Evolutionary conservation across 2,888 invertebrate species (phyloP).

Genomic region (Lepidochrysops patricia): DNA sequence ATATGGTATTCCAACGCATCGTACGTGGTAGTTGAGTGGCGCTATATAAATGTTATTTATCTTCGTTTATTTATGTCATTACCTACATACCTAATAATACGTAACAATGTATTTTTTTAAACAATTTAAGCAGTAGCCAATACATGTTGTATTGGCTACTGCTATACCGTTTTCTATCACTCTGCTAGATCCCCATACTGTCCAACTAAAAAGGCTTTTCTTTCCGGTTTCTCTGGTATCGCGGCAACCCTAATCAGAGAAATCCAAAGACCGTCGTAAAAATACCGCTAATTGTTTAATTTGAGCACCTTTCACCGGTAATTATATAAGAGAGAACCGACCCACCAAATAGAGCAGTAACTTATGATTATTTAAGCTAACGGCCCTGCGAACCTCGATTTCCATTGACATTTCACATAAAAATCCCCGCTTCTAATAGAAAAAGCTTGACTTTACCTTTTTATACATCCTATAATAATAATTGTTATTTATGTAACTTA

Average conservation of each 20-base stretch:
- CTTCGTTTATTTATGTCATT: too few relatives aligned
- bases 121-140: too few relatives aligned
- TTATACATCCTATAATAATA: not conserved
- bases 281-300: constrained; percentile 16
- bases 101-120: too few relatives aligned
- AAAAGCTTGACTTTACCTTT: not conserved
- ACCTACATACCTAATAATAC: too few relatives aligned
- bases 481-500: not conserved
- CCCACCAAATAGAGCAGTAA: constrained; percentile 15
- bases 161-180: too few relatives aligned
- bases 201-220: not conserved
- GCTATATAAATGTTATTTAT: too few relatives aligned
- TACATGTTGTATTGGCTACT: too few relatives aligned
- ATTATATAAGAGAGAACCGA: constrained; percentile 19
- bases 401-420: not conserved
- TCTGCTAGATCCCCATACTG: not conserved
- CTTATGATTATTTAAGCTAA: constrained; percentile 5
- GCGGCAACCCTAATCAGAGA: not conserved
- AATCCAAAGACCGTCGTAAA: constrained; percentile 9
- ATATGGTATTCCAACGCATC: too few relatives aligned
- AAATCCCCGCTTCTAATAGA: not conserved
- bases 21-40: too few relatives aligned
- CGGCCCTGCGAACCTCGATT: not conserved
- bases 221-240: not conserved
- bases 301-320: constrained; percentile 19